phyloP scores from a whole-genome alignment of 2,888 invertebrate species.

The Keiferia lycopersicella region DNA sequence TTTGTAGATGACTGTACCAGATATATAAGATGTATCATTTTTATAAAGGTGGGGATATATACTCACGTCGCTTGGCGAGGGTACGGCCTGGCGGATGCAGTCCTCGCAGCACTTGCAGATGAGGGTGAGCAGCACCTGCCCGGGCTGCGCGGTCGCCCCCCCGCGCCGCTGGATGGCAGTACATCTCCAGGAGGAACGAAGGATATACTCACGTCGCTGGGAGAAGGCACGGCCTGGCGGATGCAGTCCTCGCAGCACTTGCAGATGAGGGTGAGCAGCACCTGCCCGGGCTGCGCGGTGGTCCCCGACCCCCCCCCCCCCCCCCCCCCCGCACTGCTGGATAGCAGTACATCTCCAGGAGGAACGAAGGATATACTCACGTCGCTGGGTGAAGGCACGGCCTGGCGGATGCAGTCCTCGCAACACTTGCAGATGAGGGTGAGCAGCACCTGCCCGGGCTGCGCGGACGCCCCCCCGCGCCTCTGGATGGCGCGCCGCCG shows the following conservation, averaged over 20 bases:
- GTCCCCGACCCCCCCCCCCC: too few relatives aligned
- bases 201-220: conserved; percentile 88
- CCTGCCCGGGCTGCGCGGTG: conserved; percentile 85
- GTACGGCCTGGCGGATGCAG: conserved; percentile 90
- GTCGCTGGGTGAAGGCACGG: conserved; percentile 90
- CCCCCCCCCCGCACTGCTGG: too few relatives aligned
- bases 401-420: conserved; percentile 91
- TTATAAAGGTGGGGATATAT: too few relatives aligned
- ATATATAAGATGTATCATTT: too few relatives aligned
- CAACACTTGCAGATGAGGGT: conserved; percentile 94
- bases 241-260: conserved; percentile 95
- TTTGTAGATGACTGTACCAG: not conserved
- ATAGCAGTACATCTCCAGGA: too few relatives aligned
- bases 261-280: conserved; percentile 90
- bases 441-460: conserved; percentile 87
- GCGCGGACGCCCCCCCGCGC: conserved; percentile 67
- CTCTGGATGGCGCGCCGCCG: conserved; percentile 85
- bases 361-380: too few relatives aligned
- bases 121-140: conserved; percentile 89
- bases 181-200: conserved; percentile 95
- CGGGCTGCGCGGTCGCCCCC: conserved; percentile 73
- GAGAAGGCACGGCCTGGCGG: conserved; percentile 89
- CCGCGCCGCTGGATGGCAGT: conserved; percentile 82
- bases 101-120: conserved; percentile 95
- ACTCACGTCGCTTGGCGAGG: conserved; percentile 89